These are phyloP conservation scores for Leptinotarsa lineolata DNA, from an alignment of 1,140 invertebrate species.

Conservation along the genomic window DNA sequence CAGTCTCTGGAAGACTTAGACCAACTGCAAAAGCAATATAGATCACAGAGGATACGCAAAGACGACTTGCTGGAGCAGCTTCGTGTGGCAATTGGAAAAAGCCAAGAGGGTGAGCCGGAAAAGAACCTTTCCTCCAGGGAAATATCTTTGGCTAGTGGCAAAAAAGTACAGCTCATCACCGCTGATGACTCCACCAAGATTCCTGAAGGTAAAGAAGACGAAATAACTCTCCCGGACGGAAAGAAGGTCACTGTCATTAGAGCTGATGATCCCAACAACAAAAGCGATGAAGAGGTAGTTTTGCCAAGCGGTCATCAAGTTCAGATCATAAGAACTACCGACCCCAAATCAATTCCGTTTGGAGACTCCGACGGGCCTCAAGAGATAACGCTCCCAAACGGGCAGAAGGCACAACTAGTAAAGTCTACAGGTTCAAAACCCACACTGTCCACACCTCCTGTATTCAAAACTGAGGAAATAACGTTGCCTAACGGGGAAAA, in stretches of 20 bases:
- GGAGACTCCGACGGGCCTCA: conserved; percentile 42
- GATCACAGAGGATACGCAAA: conserved; percentile 55
- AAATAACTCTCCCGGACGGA: conserved; percentile 73
- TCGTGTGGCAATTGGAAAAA: conserved; percentile 71
- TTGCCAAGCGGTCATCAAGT: conserved; percentile 74
- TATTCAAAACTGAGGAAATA: conserved; percentile 60
- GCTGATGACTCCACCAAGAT: conserved; percentile 68
- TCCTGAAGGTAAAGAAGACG: conserved; percentile 59
- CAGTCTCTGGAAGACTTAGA: conserved; percentile 51
- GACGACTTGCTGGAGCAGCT: conserved; percentile 72
- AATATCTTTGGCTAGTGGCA: conserved; percentile 72
- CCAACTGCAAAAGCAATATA: conserved; percentile 53
- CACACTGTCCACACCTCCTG: conserved; percentile 21
- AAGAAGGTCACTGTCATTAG: conserved; percentile 74
- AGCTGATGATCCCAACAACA: conserved; percentile 63
- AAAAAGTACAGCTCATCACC: conserved; percentile 73
- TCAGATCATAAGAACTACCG: conserved; percentile 68
- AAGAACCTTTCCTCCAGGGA: conserved; percentile 74
- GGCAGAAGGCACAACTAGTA: conserved; percentile 74
- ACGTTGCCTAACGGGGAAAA: conserved; percentile 73
- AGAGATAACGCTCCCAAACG: conserved; percentile 70
- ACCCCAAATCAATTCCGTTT: conserved; percentile 64
- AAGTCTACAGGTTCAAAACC: conserved; percentile 59
- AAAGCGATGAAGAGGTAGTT: conserved; percentile 54
- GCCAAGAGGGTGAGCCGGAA: conserved; percentile 63